Evolutionary conservation across 2,113 vertebrate genomes (phyloP).

Genomic region (Junco hyemalis): DNA sequence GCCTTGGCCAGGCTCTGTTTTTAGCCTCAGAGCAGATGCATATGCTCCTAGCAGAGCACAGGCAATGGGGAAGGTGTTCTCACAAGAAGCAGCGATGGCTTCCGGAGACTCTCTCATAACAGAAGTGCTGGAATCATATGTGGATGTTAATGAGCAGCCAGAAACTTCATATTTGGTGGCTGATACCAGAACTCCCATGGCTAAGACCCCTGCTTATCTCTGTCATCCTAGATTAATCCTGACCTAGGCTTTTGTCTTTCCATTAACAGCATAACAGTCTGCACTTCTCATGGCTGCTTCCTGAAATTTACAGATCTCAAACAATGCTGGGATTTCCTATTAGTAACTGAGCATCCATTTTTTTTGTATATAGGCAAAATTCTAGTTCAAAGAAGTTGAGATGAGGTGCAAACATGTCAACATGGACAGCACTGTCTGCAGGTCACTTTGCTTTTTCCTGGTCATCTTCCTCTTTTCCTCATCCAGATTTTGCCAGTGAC

Average conservation of each 20-base stretch:
- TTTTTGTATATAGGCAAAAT: background rate
- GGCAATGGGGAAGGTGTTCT: background rate
- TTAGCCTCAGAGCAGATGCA: background rate
- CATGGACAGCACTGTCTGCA: background rate
- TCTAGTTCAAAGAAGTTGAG: background rate
- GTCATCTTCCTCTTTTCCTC: background rate
- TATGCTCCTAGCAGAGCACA: background rate
- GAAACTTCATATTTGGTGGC: background rate
- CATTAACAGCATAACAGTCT: background rate
- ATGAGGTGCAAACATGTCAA: background rate
- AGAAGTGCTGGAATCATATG: background rate
- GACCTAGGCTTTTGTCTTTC: background rate
- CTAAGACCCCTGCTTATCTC: background rate
- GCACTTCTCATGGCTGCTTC: background rate
- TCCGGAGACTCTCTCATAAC: background rate
- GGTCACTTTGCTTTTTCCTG: background rate
- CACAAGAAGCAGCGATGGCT: background rate
- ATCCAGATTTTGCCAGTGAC: background rate
- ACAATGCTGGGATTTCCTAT: background rate
- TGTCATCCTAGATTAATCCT: background rate
- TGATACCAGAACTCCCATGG: background rate
- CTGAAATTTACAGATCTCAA: background rate
- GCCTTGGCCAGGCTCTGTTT: rapidly evolving
- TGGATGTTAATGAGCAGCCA: background rate
- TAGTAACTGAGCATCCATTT: background rate